Percentiles rank a stretch among this genome's conserved stretches.
These are phyloP conservation scores for Morelia viridis DNA, from an alignment of 2,797 vertebrate species.

Conservation along the genomic window DNA sequence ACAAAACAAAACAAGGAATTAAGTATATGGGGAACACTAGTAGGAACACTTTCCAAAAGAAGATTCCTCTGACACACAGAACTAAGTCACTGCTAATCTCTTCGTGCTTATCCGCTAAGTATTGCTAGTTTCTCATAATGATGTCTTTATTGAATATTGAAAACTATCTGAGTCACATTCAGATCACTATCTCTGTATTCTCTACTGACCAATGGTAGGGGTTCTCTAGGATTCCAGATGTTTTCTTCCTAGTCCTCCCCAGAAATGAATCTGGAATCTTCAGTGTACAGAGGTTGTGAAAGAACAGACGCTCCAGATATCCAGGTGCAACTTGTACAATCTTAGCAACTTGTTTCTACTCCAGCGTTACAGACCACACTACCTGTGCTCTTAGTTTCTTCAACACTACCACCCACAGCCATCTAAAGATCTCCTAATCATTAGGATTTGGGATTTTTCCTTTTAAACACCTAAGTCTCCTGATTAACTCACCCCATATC, in stretches of 20 bases:
- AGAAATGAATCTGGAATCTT: not conserved
- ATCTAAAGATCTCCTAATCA: not conserved
- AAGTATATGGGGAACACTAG: too few relatives aligned
- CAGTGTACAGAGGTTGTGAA: not conserved
- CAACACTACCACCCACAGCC: not conserved
- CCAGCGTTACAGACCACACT: not conserved
- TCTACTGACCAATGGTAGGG: not conserved
- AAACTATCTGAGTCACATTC: not conserved
- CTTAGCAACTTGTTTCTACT: not conserved
- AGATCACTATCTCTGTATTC: not conserved
- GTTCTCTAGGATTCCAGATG: not conserved
- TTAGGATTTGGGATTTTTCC: not conserved
- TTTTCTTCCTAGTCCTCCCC: not conserved
- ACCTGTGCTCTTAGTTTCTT: not conserved
- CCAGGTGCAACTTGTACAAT: too few relatives aligned
- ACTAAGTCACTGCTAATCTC: too few relatives aligned
- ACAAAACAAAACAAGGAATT: slow-evolving; percentile 10
- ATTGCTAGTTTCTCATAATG: not conserved
- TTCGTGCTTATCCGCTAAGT: not conserved
- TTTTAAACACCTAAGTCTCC: not conserved
- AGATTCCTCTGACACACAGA: not conserved
- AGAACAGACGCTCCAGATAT: not conserved
- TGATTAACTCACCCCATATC: slow-evolving; percentile 88
- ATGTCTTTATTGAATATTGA: not conserved
- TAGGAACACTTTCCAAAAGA: not conserved